phyloP scores from a whole-genome alignment of 2,888 invertebrate species.

The Ceriagrion tenellum region DNA sequence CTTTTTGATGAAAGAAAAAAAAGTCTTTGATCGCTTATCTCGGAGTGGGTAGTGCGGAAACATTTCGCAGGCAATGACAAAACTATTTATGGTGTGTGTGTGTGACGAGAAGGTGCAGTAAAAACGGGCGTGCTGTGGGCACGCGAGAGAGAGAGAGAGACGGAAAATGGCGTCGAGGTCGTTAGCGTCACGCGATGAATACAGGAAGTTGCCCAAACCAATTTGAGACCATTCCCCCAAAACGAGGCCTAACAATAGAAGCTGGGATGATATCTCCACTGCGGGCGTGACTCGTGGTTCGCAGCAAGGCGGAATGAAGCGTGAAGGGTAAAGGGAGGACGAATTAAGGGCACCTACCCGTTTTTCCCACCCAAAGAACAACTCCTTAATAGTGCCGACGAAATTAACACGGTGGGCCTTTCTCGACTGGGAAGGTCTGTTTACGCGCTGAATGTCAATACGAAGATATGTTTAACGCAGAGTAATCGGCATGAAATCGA shows the following conservation, averaged over 20 bases:
- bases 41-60: neutral
- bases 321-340: neutral
- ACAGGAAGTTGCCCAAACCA: conserved; percentile 5
- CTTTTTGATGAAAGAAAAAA: no score
- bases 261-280: neutral
- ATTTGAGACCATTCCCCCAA: neutral
- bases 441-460: no score
- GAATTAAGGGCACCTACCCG: neutral
- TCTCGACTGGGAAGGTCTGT: no score
- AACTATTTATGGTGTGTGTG: neutral
- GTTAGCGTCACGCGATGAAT: neutral
- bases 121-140: neutral
- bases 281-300: neutral
- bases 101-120: neutral
- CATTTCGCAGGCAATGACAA: neutral
- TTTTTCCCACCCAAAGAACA: no score
- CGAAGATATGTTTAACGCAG: no score
- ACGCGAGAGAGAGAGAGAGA: neutral
- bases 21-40: neutral
- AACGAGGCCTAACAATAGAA: neutral
- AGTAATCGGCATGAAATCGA: no score
- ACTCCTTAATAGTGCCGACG: neutral
- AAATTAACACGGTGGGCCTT: neutral
- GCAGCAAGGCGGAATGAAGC: neutral
- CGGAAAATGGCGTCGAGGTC: neutral